Percentiles rank a stretch among this genome's conserved stretches.
Conservation (phyloP, 2,888 invertebrate genomes). For the Chydorus sphaericus region DNA sequence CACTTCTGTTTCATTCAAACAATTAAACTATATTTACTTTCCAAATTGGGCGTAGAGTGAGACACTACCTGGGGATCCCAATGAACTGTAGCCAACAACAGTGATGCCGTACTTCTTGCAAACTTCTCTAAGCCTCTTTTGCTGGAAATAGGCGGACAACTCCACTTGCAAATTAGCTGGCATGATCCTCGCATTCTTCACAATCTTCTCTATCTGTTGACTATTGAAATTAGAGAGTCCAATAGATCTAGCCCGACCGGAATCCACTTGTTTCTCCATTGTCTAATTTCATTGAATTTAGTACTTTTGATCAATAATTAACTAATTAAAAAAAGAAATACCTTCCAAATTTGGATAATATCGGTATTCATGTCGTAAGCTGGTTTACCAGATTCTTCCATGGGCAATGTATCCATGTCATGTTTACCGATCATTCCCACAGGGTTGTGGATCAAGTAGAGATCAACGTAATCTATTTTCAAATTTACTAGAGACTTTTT, state of each 20-base stretch:
- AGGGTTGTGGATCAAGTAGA: conserved; percentile 30
- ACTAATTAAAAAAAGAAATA: conserved; percentile 31
- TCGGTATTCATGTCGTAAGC: conserved; percentile 46
- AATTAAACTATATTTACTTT: not conserved
- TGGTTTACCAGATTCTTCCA: not conserved
- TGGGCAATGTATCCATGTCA: conserved; percentile 7
- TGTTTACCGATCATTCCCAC: conserved; percentile 19
- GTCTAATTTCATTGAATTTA: conserved; percentile 31
- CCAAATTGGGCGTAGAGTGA: not conserved
- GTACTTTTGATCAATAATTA: too few relatives aligned
- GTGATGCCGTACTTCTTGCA: conserved; percentile 36
- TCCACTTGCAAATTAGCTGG: conserved; percentile 46
- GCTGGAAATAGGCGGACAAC: conserved; percentile 62
- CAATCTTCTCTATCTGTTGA: conserved; percentile 50
- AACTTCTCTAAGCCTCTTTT: conserved; percentile 41
- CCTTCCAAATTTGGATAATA: conserved; percentile 59
- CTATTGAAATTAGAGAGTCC: conserved; percentile 73
- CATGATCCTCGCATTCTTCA: conserved; percentile 39
- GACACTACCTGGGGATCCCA: conserved; percentile 10
- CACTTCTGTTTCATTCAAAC: not conserved
- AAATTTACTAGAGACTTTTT: conserved; percentile 23
- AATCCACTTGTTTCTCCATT: conserved; percentile 49
- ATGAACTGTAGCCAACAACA: conserved; percentile 1
- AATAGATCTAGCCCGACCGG: conserved; percentile 56
- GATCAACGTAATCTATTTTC: conserved; percentile 29